Conservation (phyloP, 1,140 invertebrate genomes). For the Caerostris darwini region DNA sequence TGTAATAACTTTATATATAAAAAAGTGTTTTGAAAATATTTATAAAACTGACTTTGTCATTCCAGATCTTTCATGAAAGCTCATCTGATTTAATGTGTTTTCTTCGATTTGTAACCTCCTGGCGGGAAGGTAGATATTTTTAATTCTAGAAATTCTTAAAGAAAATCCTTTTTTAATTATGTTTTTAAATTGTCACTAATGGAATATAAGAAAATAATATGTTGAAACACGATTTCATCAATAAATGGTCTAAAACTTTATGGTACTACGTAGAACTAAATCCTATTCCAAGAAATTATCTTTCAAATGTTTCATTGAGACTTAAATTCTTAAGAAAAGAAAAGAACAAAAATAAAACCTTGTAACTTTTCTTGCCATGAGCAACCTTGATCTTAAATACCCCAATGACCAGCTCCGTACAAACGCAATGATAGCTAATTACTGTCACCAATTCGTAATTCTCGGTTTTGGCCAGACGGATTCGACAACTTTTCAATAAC, state of each 20-base stretch:
- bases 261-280: neutral
- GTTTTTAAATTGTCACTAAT: neutral
- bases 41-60: too few species aligned
- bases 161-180: neutral
- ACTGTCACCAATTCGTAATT: conserved; percentile 6
- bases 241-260: neutral
- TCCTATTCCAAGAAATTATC: neutral
- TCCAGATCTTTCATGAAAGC: too few species aligned
- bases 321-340: neutral
- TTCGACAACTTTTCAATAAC: conserved; percentile 48
- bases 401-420: neutral
- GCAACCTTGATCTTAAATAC: conserved; percentile 37
- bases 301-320: neutral
- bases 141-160: neutral
- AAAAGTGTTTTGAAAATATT: too few species aligned
- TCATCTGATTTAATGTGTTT: neutral
- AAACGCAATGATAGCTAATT: conserved; percentile 33
- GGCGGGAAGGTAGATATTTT: neutral
- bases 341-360: neutral
- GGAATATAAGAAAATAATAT: neutral
- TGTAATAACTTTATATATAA: too few species aligned
- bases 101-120: neutral
- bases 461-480: neutral
- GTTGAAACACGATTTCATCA: neutral
- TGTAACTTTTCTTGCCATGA: neutral